Base-by-base conservation (phyloP, 2,797 vertebrate species). In the Dendrocincla fuliginosa region DNA sequence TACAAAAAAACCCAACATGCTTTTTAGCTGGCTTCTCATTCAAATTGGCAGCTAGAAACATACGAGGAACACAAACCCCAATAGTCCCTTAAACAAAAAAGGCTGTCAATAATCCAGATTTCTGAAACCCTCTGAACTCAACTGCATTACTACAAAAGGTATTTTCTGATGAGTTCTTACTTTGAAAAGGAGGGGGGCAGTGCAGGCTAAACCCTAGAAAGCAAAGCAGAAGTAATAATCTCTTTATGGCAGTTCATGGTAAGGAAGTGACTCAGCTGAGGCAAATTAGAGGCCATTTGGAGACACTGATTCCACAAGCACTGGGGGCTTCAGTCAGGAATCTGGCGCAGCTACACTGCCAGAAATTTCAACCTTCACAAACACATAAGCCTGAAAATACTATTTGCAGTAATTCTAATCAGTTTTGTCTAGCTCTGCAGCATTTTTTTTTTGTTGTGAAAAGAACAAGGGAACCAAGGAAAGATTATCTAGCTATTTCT, bases 251-350 rank as follows among this genome's bases (percentile, higher is more conserved):
- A 74, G 77, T 27, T 90, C 28, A 4, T 32, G 42, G 74, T 39
- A 77, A 96, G 93, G 91, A 95, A 95, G 60, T 92, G 93, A 95
- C 90, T 94, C 93, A 94, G 93, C 81, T 91, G 77, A 96, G 74
- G 63, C 73, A 90, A 96, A 94, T 74, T 86, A 50, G 77, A 94
- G 74, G 37, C 83, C 80, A 69, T 91, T 90, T 69, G 87, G 77
- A 84, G 85, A 89, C 46, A 60, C 56, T 79, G 84, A 96, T 82
- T 95, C 74, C 70, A 86, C 63, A 63, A 95, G 85, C 74, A 74
- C 24, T 6, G 2, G 70, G 49, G 60, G 50, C 46, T 90, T 90
- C 77, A 93, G 67, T 39, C 71, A 74, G 56, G 64, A 86, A 67
- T 57, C 59, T 78, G 85, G 70, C 4, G 1, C 80, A 91, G 77